phyloP scores from a whole-genome alignment of 2,797 vertebrate genomes.

The Falco berigora region DNA sequence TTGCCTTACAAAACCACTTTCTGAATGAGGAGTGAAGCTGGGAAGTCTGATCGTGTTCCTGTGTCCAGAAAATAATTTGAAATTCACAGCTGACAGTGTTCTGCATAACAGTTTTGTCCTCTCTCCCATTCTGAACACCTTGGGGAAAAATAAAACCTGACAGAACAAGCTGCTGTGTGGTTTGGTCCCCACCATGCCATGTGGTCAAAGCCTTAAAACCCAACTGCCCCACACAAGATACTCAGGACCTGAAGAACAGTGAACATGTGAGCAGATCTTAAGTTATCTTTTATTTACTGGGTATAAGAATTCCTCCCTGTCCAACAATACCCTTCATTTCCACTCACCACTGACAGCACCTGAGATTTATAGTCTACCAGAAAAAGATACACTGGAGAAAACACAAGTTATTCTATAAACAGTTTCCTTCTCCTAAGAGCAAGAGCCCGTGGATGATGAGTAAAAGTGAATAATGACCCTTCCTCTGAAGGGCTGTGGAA shows the following conservation, averaged over 20 bases:
- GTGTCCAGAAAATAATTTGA: background rate
- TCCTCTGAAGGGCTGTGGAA: background rate
- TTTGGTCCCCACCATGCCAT: accelerated
- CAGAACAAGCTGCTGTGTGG: background rate
- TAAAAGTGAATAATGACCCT: background rate
- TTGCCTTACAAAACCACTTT: background rate
- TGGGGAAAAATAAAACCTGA: background rate
- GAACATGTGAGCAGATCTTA: background rate
- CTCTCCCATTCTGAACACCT: background rate
- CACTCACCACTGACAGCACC: background rate
- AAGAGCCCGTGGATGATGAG: background rate
- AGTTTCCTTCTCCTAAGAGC: background rate
- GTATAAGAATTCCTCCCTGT: background rate
- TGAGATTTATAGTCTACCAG: background rate
- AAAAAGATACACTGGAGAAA: background rate
- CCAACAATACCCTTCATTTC: background rate
- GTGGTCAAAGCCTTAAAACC: background rate
- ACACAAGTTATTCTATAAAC: background rate
- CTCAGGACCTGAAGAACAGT: background rate
- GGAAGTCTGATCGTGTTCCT: background rate
- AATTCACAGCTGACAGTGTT: background rate
- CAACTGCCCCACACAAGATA: background rate
- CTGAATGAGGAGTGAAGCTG: background rate
- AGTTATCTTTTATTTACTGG: background rate
- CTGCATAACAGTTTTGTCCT: background rate